Base-by-base conservation (phyloP, 2,113 vertebrate genomes). In the Arvicanthis niloticus region DNA sequence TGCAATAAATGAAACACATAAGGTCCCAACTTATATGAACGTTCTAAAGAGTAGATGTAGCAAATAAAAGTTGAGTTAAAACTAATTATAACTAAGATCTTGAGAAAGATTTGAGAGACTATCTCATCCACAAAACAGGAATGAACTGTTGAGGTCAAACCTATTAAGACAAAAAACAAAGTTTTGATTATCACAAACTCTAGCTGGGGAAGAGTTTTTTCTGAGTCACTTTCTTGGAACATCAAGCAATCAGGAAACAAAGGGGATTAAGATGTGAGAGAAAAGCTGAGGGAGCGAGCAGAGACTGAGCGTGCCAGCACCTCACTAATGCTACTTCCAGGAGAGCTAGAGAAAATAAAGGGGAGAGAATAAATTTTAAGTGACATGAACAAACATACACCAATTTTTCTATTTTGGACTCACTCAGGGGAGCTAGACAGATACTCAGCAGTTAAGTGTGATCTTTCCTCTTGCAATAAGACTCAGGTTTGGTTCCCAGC, bases 1-100 rank as follows among this genome's bases (percentile, higher is more conserved):
- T 81, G 76, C 58, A 96, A 88, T 92, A 95, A 97, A 95, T 95
- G 80, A 89, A 77, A 95, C 93, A 76, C 85, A 96, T 67, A 92
- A 96, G 85, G 84, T 81, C 67, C 70, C 65, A 62, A 89, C 88
- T 97, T 94, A 94, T 29, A 77, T 53, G 86, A 86, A 95, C 73
- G 76, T 90, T 89, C 86, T 91, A 94, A 94, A 94, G 37, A 75
- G 67, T 91, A 95, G 53, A 96, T 94, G 68, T 19, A 60, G 58
- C 82, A 89, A 94, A 91, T 53, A 92, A 62, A 93, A 93, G 90
- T 80, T 90, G 62, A 94, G 48, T 97, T 92, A 72, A 88, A 93
- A 94, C 88, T 84, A 85, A 93, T 93, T 84, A 95, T 51, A 91
- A 91, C 82, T 81, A 72, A 73, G 53, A 91, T 87, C 29, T 91